Evolutionary conservation across 2,797 vertebrate genomes (phyloP), one percentile per base, ranked within the genome.

Genomic region (Acestrorhynchus altus): DNA sequence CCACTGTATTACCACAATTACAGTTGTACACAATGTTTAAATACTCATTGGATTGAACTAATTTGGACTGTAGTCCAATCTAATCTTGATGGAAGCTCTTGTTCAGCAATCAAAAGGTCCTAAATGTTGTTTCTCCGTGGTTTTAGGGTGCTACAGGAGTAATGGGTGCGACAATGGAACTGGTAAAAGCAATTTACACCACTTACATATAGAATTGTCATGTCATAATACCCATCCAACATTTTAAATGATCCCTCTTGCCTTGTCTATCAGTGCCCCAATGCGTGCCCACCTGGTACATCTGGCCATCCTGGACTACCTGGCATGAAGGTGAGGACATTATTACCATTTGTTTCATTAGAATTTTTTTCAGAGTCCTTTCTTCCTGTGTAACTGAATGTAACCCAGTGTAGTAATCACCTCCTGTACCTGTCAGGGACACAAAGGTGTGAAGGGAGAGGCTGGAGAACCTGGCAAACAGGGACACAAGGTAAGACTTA

Each of bases 361-460:
- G 5, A 12, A 24, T 13, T 57, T 57, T 1, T n/a, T n/a, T n/a
- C n/a, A n/a, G n/a, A n/a, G n/a, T 6, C 2, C 2, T 52, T n/a
- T n/a, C 7, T 52, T n/a, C 4, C 18, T n/a, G 18, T 52, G 49
- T 52, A 7, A 12, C 39, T 47, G 20, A 47, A 10, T 51, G 4
- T 52, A 8, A 8, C 7, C n/a, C n/a, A 20, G 28, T 46, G 8
- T 47, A 24, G n/a, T 67, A 47, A 60, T 79, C 9, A 60, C 4
- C 35, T 46, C 61, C 7, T 31, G 24, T 39, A 24, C 46, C 24
- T 89, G 83, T 68, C 88, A 99, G 98, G 97, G 98, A 20, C 97
- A 98, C 84, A 99, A 99, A 92, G 98, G 97, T 60, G 93, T 92
- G 56, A 98, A 97, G 90, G 98, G 96, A 83, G 97, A 99, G 81